These are phyloP conservation scores for Tangara arthus DNA, from an alignment of 2,797 vertebrate genomes.

Conservation along the genomic window DNA sequence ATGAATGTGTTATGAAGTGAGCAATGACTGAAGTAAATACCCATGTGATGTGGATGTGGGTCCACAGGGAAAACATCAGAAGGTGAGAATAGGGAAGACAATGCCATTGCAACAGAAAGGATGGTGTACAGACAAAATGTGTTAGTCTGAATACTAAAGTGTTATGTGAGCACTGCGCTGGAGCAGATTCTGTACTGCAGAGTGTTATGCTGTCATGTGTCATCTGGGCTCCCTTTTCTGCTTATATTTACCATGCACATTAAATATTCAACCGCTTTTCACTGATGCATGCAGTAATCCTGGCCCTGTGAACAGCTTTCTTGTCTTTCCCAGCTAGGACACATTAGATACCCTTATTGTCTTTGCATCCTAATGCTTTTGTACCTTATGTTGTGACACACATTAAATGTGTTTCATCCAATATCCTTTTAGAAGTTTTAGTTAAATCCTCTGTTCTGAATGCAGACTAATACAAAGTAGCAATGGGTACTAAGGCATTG, in stretches of 20 bases:
- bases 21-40: slow-evolving; percentile 31
- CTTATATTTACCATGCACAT: slow-evolving; percentile 25
- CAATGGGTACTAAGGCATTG: not conserved
- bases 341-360: slow-evolving; percentile 13
- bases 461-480: slow-evolving; percentile 6
- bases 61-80: slow-evolving; percentile 38
- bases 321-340: slow-evolving; percentile 14
- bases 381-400: not conserved
- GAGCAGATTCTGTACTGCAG: slow-evolving; percentile 4
- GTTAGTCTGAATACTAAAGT: slow-evolving; percentile 9
- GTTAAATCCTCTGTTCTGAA: not conserved
- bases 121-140: not conserved
- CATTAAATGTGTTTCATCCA: slow-evolving; percentile 11
- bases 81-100: slow-evolving; percentile 36
- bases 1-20: slow-evolving; percentile 1
- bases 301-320: slow-evolving; percentile 10
- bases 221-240: slow-evolving; percentile 35
- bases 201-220: slow-evolving; percentile 31
- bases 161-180: not conserved
- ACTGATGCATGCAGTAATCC: slow-evolving; percentile 10
- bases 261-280: slow-evolving; percentile 56
- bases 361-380: slow-evolving; percentile 4
- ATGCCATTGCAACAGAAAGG: slow-evolving; percentile 6
- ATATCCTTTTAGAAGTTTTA: slow-evolving; percentile 13
- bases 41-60: not conserved